Base-by-base conservation (phyloP, 2,888 invertebrate species). In the Neria commutata region DNA sequence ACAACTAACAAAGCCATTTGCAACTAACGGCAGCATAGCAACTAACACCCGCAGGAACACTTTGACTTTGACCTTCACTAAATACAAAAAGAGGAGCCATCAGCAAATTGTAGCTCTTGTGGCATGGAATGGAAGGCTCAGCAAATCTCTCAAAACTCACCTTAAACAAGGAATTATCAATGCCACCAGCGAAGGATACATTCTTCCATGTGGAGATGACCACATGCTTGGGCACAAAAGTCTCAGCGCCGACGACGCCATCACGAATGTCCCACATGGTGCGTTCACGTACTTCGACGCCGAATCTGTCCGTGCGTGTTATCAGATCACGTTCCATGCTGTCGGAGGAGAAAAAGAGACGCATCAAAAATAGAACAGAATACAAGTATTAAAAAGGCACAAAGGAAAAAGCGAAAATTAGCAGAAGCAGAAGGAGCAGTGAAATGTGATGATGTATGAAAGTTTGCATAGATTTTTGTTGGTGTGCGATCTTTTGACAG, bases 191-290 rank as follows among this genome's bases (percentile, higher is more conserved):
- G 78, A 95, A 95, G 0, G 95, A 92, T 83, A 97, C 90, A 81
- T 98, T 97, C 81, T 94, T 94, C 98, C 98, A 98, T 0, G 98
- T 98, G 56, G 93, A 87, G 61, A 95, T 91, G 59, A 94, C 84
- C 2, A 90, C 93, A 76, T 95, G 95, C 76, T 95, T 94, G 0
- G 98, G 95, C 67, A 89, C 86, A 83, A 98, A 98, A 2, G 91
- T 89, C 45, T 93, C 91, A 0, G 95, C 90, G 0, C 98, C 97
- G 24, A 95, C 92, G 21, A 97, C 94, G 10, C 95, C 95, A 69
- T 92, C 88, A 47, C 93, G 87, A 59, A 95, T 89, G 75, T 95
- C 95, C 93, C 94, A 94, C 70, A 88, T 92, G 1, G 93, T 73
- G 53, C 95, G 86, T 78, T 94, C 94, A 42, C 93, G 85, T 81